Conservation (phyloP, 1,140 invertebrate genomes). For the Bactericera cockerelli region DNA sequence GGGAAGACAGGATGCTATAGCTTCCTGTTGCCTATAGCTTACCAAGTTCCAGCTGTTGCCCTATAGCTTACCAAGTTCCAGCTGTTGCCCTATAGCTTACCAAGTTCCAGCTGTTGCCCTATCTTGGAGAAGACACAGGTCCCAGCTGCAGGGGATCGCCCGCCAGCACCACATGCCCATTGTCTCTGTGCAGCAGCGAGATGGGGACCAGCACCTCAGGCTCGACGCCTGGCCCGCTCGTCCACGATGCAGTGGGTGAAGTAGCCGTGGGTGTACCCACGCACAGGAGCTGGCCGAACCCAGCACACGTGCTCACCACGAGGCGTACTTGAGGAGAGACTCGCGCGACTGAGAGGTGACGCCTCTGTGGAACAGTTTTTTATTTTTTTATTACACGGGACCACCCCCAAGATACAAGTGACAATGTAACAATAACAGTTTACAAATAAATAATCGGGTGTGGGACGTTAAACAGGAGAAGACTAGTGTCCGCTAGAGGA, state of each 20-base stretch:
- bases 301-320: conserved; percentile 64
- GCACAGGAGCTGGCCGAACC: conserved; percentile 49
- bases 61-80: too few relatives aligned
- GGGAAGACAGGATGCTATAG: too few relatives aligned
- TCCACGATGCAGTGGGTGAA: conserved; percentile 81
- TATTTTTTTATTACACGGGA: too few relatives aligned
- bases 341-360: conserved; percentile 13
- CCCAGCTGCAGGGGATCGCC: conserved; percentile 87
- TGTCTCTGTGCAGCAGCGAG: not conserved
- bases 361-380: not conserved
- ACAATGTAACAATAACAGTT: too few relatives aligned
- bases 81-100: not conserved
- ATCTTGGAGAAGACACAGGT: conserved; percentile 56
- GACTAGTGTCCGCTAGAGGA: too few relatives aligned
- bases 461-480: too few relatives aligned
- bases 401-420: too few relatives aligned
- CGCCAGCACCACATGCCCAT: conserved; percentile 60
- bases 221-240: conserved; percentile 85
- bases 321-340: conserved; percentile 53
- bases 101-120: conserved; percentile 43
- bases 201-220: conserved; percentile 71
- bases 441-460: too few relatives aligned
- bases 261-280: conserved; percentile 46
- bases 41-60: too few relatives aligned
- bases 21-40: too few relatives aligned